Evolutionary conservation across 2,797 vertebrate species (phyloP), one percentile per base, ranked within the genome.

Genomic region (Protosalanx chinensis): DNA sequence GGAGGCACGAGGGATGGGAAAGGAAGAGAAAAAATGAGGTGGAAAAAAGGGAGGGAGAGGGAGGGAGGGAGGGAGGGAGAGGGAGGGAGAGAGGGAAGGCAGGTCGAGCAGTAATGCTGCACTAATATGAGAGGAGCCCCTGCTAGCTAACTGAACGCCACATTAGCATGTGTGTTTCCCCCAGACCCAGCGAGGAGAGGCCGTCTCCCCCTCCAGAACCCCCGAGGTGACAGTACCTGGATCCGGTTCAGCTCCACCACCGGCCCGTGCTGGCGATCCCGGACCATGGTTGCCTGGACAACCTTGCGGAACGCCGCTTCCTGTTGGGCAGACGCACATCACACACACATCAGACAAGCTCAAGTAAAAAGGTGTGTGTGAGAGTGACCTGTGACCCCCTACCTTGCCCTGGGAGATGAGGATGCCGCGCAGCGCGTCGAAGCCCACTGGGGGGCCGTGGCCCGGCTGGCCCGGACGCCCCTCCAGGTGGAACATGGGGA

Each of bases 351-450:
- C 51, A 56, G 51, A 56, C 51, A 3, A 56, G 16, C 15, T 56
- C 18, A 6, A 1, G 51, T 56, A 5, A 1, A 4, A 1, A 16
- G 4, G 51, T 30, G 3, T 3, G 67, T 37, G 53, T 8, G 30
- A 30, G 63, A n/a, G 13, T 23, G 27, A 2, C 6, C 3, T 61
- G 41, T 60, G 10, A 49, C 84, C 46, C 86, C 84, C 46, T 86
- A 98, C 98, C 94, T 99, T 99, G 83, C 98, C 98, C 93, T 98
- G 97, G 4, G 97, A 99, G 87, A 99, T 98, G 66, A 99, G 92
- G 86, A 98, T 98, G 61, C 98, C 98, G 18, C 98, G 90, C 1
- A 99, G 92, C 0, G 96, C 95, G 83, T 98, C 95, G 41, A 98
- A 97, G 1, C 98, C 98, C 78, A 99, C 93, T 0, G 95, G 94